Conservation (phyloP, 2,797 vertebrate genomes). For the Oreochromis mossambicus region DNA sequence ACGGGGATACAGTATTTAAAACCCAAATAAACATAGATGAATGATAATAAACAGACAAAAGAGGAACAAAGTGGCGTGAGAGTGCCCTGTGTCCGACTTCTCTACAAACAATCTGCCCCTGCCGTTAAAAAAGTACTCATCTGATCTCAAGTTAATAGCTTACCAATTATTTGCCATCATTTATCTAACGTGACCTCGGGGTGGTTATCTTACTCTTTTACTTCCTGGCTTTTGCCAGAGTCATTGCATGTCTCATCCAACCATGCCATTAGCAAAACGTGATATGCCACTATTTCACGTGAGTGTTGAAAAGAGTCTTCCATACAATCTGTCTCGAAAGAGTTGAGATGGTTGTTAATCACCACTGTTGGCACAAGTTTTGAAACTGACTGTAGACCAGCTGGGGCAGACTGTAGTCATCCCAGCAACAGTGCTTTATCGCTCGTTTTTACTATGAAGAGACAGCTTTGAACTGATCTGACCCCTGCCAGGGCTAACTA, state of each 20-base stretch:
- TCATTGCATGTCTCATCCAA: not conserved
- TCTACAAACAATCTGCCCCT: not conserved
- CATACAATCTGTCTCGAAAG: not conserved
- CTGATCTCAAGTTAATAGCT: not conserved
- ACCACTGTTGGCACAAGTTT: not conserved
- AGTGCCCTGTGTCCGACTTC: not conserved
- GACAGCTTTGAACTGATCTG: conserved; percentile 22
- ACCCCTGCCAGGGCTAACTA: not conserved
- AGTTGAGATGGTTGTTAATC: not conserved
- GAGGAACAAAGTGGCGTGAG: not conserved
- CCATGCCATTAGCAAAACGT: not conserved
- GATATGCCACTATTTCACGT: not conserved
- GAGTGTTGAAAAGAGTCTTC: not conserved
- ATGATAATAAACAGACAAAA: not conserved
- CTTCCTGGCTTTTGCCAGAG: not conserved
- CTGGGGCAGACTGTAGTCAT: not conserved
- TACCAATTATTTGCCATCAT: not conserved
- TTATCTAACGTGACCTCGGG: not conserved
- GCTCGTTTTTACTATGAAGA: not conserved
- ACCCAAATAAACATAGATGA: not conserved
- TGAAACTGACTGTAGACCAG: not conserved
- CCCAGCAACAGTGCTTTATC: not conserved
- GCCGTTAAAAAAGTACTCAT: not conserved
- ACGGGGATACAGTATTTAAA: not conserved
- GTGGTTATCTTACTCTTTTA: not conserved